Conservation (phyloP, 2,797 vertebrate genomes). For the Dendrocincla fuliginosa region DNA sequence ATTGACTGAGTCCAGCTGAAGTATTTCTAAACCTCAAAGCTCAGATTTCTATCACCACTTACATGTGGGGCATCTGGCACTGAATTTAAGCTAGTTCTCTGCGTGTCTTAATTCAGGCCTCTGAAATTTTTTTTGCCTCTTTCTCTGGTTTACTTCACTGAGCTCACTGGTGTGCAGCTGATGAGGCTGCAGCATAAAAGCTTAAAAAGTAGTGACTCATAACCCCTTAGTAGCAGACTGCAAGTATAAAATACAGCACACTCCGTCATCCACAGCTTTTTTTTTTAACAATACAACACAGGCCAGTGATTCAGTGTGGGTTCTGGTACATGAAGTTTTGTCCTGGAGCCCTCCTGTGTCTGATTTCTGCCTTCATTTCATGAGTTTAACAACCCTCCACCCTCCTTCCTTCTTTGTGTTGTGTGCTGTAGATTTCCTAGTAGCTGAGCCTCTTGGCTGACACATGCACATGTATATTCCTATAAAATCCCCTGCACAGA, state of each 20-base stretch:
- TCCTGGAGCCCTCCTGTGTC: neutral
- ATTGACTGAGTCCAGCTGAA: neutral
- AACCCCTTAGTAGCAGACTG: neutral
- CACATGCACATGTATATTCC: neutral
- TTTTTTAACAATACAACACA: neutral
- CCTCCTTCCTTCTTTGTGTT: neutral
- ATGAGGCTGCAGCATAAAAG: neutral
- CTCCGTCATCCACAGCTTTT: neutral
- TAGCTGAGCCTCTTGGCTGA: neutral
- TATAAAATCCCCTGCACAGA: neutral
- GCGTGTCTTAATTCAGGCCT: neutral
- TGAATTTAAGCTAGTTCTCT: neutral
- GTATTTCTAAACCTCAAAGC: neutral
- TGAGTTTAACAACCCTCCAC: neutral
- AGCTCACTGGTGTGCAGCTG: neutral
- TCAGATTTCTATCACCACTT: neutral
- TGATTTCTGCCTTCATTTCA: neutral
- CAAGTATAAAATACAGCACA: neutral
- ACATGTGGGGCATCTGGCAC: neutral
- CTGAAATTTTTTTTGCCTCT: neutral
- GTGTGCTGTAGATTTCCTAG: neutral
- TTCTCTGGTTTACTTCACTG: neutral
- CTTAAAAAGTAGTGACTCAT: conserved; percentile 27
- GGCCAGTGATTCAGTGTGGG: conserved; percentile 29
- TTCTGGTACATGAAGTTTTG: neutral